Evolutionary conservation across 2,888 invertebrate species (phyloP).

Genomic region (Philaethria dido): DNA sequence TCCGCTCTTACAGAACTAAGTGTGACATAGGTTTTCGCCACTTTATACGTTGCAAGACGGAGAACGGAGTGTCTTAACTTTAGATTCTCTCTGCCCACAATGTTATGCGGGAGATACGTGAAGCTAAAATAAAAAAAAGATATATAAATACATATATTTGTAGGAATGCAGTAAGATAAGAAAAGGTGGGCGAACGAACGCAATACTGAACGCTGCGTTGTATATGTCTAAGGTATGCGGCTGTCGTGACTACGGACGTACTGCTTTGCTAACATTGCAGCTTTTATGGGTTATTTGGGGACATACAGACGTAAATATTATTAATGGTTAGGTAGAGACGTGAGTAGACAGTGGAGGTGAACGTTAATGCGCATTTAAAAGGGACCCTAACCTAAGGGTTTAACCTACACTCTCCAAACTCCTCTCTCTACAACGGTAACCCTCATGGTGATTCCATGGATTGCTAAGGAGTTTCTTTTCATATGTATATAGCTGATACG

Average conservation of each 20-base stretch:
- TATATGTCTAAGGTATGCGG: slow-evolving; percentile 87
- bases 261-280: slow-evolving; percentile 45
- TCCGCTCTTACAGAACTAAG: neutral
- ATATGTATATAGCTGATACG: too few species aligned
- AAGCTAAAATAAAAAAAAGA: neutral
- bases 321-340: neutral
- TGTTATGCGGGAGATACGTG: neutral
- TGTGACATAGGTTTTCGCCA: neutral
- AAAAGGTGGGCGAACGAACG: slow-evolving; percentile 84
- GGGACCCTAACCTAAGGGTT: too few species aligned
- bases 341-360: too few species aligned
- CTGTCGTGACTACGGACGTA: slow-evolving; percentile 51
- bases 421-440: too few species aligned
- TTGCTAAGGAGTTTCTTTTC: too few species aligned
- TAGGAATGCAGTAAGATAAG: slow-evolving; percentile 86
- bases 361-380: too few species aligned
- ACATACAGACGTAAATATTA: slow-evolving; percentile 13
- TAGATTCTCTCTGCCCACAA: neutral
- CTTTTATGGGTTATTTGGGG: slow-evolving; percentile 28
- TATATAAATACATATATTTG: slow-evolving; percentile 49
- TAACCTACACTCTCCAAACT: too few species aligned
- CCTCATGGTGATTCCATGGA: too few species aligned
- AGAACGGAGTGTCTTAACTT: neutral
- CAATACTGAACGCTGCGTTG: slow-evolving; percentile 86
- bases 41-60: neutral